Percentiles rank a stretch among this genome's conserved stretches.
Conservation (phyloP, 2,113 vertebrate species). For the Nestor notabilis region DNA sequence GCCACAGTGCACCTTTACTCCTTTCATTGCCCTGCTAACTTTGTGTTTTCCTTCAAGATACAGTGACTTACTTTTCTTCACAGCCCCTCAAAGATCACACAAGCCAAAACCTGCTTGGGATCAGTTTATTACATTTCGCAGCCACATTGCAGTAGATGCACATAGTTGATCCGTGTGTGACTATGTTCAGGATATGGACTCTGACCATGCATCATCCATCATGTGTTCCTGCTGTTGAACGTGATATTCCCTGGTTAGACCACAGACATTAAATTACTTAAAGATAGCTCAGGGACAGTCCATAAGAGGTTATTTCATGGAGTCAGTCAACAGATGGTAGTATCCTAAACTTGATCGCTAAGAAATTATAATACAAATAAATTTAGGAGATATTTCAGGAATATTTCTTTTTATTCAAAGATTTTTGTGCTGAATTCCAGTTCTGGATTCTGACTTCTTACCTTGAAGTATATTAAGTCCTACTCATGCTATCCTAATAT, state of each 20-base stretch:
- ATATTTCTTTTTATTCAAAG: background rate
- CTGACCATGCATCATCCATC: background rate
- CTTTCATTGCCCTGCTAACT: constrained; percentile 45
- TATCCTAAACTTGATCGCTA: background rate
- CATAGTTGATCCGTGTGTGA: background rate
- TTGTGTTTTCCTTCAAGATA: constrained; percentile 37
- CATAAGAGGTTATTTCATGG: background rate
- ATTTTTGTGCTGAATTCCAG: background rate
- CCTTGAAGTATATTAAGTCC: background rate
- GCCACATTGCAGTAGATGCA: background rate
- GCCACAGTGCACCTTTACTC: background rate
- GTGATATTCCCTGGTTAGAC: background rate
- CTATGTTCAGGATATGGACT: background rate
- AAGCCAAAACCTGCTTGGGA: background rate
- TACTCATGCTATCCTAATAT: background rate
- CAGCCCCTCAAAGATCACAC: background rate
- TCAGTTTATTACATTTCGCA: background rate
- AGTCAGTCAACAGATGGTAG: background rate
- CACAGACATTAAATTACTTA: background rate
- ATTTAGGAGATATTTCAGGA: background rate
- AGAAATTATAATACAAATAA: background rate
- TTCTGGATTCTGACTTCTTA: background rate
- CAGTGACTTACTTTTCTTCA: background rate
- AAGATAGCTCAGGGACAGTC: background rate
- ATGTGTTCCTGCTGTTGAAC: background rate